Evolutionary conservation across 2,797 vertebrate species (phyloP).

Genomic region (Rhinatrema bivittatum): DNA sequence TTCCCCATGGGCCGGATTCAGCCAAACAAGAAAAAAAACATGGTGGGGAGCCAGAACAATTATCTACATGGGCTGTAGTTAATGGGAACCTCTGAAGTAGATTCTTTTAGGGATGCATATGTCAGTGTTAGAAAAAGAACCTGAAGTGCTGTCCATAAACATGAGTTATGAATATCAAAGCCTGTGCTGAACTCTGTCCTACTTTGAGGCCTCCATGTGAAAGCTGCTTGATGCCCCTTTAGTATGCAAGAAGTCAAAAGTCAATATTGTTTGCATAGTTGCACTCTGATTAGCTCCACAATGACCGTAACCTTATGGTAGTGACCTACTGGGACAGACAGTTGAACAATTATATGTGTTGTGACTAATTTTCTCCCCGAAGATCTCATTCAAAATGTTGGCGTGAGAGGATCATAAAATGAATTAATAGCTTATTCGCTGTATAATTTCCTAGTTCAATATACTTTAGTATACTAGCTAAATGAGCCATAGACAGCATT

Average conservation of each 20-base stretch:
- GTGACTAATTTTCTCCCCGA: constrained; percentile 68
- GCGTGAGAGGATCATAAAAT: constrained; percentile 76
- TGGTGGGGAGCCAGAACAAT: no score
- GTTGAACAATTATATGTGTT: constrained; percentile 67
- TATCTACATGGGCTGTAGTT: no score
- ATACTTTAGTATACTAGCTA: constrained; percentile 74
- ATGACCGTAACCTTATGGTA: constrained; percentile 20
- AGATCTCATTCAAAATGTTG: constrained; percentile 70
- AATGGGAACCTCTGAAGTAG: no score
- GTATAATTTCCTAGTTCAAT: constrained; percentile 83
- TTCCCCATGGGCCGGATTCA: no score
- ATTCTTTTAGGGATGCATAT: no score
- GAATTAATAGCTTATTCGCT: constrained; percentile 78
- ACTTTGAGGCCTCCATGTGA: neutral
- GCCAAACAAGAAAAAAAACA: no score
- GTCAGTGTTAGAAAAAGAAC: no score
- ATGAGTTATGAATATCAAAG: neutral
- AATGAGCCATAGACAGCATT: constrained; percentile 74
- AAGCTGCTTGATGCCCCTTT: neutral
- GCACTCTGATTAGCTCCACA: constrained; percentile 19
- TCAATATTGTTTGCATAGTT: constrained; percentile 30
- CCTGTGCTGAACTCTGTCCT: neutral
- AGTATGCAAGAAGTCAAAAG: constrained; percentile 7
- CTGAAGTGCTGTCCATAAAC: no score
- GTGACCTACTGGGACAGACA: constrained; percentile 44